Evolutionary conservation across 2,113 vertebrate genomes (phyloP), one percentile per base, ranked within the genome.

Genomic region (Anser cygnoides): DNA sequence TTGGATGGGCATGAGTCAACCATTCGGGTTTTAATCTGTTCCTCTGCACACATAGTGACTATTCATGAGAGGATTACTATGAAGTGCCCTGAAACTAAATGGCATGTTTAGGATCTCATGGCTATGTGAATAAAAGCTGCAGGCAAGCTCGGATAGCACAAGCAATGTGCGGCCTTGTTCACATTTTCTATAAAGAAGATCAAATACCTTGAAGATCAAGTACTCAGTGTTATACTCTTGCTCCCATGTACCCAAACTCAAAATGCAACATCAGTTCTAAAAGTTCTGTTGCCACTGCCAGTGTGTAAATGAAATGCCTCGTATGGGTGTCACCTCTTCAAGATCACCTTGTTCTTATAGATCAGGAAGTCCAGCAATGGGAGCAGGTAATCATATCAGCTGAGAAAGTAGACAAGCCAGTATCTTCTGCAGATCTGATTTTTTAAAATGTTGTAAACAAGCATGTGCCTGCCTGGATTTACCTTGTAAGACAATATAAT

Each of bases 81-180:
- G 71, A 93, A 80, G 54, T 67, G 66, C 66, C 41, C 89, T 91
- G 91, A 91, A 96, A 93, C 74, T 81, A 84, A 88, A 89, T 11
- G 50, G 31, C 37, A 55, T n/a, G 71, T 63, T 92, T 89, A 73
- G 63, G 37, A 58, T 78, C 81, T 87, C 1, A 0, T 62, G 58
- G 37, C 70, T 72, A 19, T n/a, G 10, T 62, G 35, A 76, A 44
- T n/a, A 73, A 63, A 90, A 89, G 70, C 33, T 31, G 62, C 3
- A 1, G 37, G 28, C 41, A 59, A 68, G 63, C 70, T 59, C 77
- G 63, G 37, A 37, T 37, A 79, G 41, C 13, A 13, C 9, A 44
- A 62, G 28, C 11, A 41, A 83, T 39, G 33, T 54, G 65, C 37
- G 86, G 26, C 5, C 10, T 77, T 11, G 8, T 57, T 84, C 58